Evolutionary conservation across 2,888 invertebrate species (phyloP), one percentile per base, ranked within the genome.

Genomic region (Chelonus formosanus): DNA sequence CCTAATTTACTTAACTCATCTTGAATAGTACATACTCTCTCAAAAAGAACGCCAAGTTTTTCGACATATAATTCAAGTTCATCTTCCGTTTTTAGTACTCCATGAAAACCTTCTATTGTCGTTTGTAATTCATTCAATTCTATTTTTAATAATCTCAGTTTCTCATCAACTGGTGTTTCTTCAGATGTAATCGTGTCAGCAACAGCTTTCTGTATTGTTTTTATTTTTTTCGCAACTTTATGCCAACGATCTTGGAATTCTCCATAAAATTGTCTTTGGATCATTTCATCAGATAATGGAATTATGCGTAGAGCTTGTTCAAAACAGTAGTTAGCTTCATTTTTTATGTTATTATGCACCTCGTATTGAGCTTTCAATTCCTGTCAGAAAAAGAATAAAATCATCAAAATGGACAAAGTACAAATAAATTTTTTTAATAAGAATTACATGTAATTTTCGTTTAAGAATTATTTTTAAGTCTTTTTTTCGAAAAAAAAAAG

Each of bases 361-460:
- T 94, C 94, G 76, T 93, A 92, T 75, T 94, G 93, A 0, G 94
- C 95, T 82, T 94, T 94, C 54, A 95, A 84, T 84, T 95, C 95
- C 89, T 89, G 74, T 0, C 59, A n/a, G 53, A 48, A 57, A 50
- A 59, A 69, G 60, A 59, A 36, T 60, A 65, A 69, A 63, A 63
- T 48, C 7, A 63, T 63, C 56, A 47, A 56, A 45, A 36, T 20
- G 34, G 6, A 36, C n/a, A 35, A 55, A 31, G 40, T 32, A 31
- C 32, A 31, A 59, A 40, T 44, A 70, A 70, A 63, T 64, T 64
- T 70, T 63, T 44, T 40, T 6, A 40, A 5, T 1, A 1, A 40
- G 1, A 40, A 40, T 3, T 40, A 40, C 3, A 40, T 5, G 40
- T 40, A 20, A 20, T 20, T 20, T 20, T 20, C 20, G 20, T 20